Conservation (phyloP, 2,113 vertebrate species). For the Neofelis nebulosa region DNA sequence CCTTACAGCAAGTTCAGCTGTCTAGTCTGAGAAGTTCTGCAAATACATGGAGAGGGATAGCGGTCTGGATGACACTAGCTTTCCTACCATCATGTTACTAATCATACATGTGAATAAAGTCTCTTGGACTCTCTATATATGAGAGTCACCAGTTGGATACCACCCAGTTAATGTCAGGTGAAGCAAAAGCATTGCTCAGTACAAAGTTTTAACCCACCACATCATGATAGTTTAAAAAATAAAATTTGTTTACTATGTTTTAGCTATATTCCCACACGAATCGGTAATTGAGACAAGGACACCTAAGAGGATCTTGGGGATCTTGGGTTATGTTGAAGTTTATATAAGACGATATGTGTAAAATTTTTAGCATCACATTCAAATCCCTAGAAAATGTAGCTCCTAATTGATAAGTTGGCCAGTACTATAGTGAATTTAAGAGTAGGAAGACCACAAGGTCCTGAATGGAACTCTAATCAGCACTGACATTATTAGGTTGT, state of each 20-base stretch:
- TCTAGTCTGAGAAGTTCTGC: neutral
- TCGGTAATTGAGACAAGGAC: neutral
- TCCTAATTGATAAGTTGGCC: neutral
- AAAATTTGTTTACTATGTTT: accelerated
- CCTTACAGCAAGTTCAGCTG: neutral
- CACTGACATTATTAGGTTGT: neutral
- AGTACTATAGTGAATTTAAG: neutral
- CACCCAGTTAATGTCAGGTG: neutral
- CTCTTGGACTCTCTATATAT: neutral
- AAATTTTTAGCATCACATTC: neutral
- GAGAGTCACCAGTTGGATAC: neutral
- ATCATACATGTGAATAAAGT: neutral
- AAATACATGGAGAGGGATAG: neutral
- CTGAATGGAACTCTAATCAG: neutral
- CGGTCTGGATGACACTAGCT: accelerated
- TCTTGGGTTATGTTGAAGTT: neutral
- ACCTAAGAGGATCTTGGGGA: neutral
- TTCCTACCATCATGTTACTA: neutral
- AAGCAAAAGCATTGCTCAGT: neutral
- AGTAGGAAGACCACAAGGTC: neutral
- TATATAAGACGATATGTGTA: neutral
- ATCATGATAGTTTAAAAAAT: neutral
- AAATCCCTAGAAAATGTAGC: neutral
- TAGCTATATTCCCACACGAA: neutral
- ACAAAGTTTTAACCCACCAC: neutral